Evolutionary conservation across 1,140 invertebrate genomes (phyloP).

Genomic region (Ephestia elutella): DNA sequence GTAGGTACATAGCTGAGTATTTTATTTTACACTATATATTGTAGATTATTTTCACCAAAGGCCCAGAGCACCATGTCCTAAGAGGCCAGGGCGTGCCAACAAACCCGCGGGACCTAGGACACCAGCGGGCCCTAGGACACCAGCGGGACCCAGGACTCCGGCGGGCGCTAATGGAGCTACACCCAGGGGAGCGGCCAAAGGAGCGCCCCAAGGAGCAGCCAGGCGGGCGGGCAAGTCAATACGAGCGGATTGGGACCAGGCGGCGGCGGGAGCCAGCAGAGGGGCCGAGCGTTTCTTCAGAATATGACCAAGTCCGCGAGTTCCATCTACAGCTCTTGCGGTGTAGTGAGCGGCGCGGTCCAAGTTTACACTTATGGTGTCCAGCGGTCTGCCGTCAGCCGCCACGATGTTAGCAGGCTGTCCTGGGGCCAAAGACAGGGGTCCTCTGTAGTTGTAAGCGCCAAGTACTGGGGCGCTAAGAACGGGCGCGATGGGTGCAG

Average conservation of each 20-base stretch:
- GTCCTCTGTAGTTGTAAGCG: slow-evolving; percentile 53
- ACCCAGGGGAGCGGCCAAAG: slow-evolving; percentile 20
- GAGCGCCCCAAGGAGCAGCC: slow-evolving; percentile 25
- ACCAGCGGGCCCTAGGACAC: slow-evolving; percentile 3
- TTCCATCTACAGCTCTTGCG: slow-evolving; percentile 46
- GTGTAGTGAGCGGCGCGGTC: slow-evolving; percentile 65
- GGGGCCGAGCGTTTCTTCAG: slow-evolving; percentile 54
- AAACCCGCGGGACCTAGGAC: slow-evolving; percentile 10
- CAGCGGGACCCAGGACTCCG: slow-evolving; percentile 6
- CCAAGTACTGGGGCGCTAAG: slow-evolving; percentile 25
- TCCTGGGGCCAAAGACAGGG: slow-evolving; percentile 52
- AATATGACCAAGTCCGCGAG: slow-evolving; percentile 24
- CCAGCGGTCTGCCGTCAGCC: slow-evolving; percentile 61
- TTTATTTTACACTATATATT: slow-evolving; percentile 22
- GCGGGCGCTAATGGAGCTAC: slow-evolving; percentile 22
- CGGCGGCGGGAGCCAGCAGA: slow-evolving; percentile 25
- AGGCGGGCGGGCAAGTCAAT: slow-evolving; percentile 18
- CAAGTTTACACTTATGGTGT: slow-evolving; percentile 66
- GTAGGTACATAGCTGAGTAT: slow-evolving; percentile 18
- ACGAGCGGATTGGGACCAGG: slow-evolving; percentile 25
- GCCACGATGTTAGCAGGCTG: slow-evolving; percentile 63
- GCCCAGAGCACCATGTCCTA: slow-evolving; percentile 10
- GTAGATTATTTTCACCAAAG: slow-evolving; percentile 26
- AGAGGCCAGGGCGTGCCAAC: slow-evolving; percentile 1
- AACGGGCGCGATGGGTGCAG: slow-evolving; percentile 17